Evolutionary conservation across 2,888 invertebrate genomes (phyloP).

Genomic region (Campoplex nolae): DNA sequence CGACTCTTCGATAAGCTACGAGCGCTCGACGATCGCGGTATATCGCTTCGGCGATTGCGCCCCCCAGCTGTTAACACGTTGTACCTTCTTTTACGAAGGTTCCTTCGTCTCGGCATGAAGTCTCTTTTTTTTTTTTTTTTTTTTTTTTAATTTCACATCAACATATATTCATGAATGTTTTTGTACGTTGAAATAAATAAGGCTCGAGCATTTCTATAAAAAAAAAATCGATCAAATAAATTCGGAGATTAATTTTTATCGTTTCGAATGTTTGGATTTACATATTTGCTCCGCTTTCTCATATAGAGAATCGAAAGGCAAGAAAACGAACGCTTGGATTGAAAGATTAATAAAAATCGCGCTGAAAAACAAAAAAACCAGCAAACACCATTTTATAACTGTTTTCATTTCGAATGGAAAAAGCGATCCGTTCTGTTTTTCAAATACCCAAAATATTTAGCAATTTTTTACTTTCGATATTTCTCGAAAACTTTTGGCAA

Average conservation of each 20-base stretch:
- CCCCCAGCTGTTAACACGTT: constrained; percentile 22
- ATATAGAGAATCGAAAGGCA: background rate
- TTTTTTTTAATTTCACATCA: background rate
- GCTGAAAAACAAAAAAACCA: too few species aligned
- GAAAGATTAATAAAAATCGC: too few species aligned
- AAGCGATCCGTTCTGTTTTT: too few species aligned
- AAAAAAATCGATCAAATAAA: background rate
- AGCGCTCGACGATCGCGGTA: background rate
- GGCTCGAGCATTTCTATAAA: background rate
- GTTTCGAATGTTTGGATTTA: background rate
- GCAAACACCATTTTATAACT: background rate
- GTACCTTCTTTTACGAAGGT: constrained; percentile 10
- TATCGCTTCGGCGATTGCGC: background rate
- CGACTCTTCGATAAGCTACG: constrained; percentile 10
- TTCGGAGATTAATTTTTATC: background rate
- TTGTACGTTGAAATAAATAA: constrained; percentile 5
- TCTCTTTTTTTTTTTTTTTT: background rate
- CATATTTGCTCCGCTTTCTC: background rate
- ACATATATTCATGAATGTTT: background rate
- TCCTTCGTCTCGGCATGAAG: constrained; percentile 3
- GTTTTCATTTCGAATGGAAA: too few species aligned
- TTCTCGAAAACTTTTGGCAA: too few species aligned
- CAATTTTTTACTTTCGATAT: too few species aligned
- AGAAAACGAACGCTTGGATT: background rate
- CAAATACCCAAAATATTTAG: too few species aligned